These are phyloP conservation scores for Amyelois transitella DNA, from an alignment of 1,140 invertebrate genomes.

Conservation along the genomic window DNA sequence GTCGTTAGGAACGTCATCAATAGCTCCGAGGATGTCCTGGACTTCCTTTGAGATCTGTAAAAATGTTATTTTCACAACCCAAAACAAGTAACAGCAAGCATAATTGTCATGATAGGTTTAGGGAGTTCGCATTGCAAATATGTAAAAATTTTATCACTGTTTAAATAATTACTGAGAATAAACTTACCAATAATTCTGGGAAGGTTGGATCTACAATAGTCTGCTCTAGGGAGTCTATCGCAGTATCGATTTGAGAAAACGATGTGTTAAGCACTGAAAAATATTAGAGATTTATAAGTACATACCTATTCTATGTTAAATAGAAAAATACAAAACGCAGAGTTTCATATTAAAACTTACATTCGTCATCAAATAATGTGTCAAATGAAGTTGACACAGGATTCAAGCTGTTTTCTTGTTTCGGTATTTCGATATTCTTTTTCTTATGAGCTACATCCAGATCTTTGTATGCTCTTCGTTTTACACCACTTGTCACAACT, in stretches of 20 bases:
- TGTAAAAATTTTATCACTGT: not conserved
- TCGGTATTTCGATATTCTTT: not conserved
- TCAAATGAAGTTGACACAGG: conserved; percentile 5
- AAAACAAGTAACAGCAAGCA: too few species aligned
- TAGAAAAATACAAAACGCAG: too few species aligned
- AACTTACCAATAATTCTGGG: conserved; percentile 23
- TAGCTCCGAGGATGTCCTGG: conserved; percentile 9
- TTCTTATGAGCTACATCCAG: not conserved
- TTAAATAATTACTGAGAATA: too few species aligned
- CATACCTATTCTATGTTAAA: too few species aligned
- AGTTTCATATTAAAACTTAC: too few species aligned
- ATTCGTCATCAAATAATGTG: conserved; percentile 14
- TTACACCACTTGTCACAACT: not conserved
- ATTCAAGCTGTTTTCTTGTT: not conserved
- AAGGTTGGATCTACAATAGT: conserved; percentile 15
- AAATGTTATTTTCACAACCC: not conserved
- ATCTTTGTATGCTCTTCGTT: conserved; percentile 4
- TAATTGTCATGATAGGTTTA: too few species aligned
- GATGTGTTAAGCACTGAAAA: conserved; percentile 19
- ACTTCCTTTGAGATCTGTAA: conserved; percentile 19
- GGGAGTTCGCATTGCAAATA: not conserved
- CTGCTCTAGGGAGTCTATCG: conserved; percentile 12
- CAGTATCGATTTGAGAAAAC: conserved; percentile 14
- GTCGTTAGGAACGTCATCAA: conserved; percentile 9
- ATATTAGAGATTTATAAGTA: not conserved